phyloP scores from a whole-genome alignment of 2,797 vertebrate species.

The Micrastur ruficollis region DNA sequence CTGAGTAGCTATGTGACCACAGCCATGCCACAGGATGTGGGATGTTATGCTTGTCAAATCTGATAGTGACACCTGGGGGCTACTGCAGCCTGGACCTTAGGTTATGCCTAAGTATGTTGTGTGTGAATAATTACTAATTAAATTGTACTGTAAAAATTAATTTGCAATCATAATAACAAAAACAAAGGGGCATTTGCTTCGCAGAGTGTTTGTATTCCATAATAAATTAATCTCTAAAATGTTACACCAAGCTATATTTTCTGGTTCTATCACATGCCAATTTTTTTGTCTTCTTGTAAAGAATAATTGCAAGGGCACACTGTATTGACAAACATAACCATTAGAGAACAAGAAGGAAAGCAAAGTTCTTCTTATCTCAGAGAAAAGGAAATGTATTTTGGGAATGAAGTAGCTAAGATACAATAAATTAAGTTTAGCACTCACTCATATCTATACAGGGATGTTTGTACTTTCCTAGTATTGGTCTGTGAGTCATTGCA shows the following conservation, averaged over 20 bases:
- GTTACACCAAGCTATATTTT: not conserved
- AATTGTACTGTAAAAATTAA: not conserved
- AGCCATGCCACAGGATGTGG: not conserved
- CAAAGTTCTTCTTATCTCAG: slow-evolving; percentile 11
- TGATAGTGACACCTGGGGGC: not conserved
- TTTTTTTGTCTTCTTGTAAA: not conserved
- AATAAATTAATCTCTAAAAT: not conserved
- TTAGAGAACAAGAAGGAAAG: slow-evolving; percentile 20
- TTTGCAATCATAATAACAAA: not conserved
- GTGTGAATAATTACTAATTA: not conserved
- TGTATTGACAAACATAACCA: not conserved
- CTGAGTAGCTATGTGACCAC: not conserved
- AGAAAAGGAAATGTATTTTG: slow-evolving; percentile 31
- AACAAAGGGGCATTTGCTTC: not conserved
- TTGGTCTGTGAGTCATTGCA: not conserved
- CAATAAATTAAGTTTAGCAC: slow-evolving; percentile 3
- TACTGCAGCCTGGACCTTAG: not conserved
- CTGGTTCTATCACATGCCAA: not conserved
- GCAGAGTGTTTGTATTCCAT: not conserved
- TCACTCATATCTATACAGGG: not conserved
- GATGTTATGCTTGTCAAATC: not conserved
- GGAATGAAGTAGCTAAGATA: slow-evolving; percentile 7
- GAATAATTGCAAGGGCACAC: not conserved
- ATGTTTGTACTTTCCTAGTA: not conserved
- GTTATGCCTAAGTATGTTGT: not conserved